A percentile compares a stretch with the other conserved stretches of the same genome.
Evolutionary conservation across 64 coral and sea anemone species (phyloP).

Genomic region (Stichodactyla mertensii): DNA sequence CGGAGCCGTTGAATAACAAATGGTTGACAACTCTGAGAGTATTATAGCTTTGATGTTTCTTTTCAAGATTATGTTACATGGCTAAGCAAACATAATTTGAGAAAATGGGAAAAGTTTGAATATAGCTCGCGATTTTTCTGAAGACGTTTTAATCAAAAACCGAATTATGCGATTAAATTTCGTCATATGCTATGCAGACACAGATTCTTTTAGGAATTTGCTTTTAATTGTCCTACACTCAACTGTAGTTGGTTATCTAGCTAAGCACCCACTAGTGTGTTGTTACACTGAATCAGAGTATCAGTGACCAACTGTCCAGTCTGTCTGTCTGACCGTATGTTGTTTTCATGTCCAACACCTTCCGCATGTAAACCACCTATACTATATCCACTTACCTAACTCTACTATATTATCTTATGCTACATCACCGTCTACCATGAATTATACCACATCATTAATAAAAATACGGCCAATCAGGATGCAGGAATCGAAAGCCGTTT

Average conservation of each 20-base stretch:
- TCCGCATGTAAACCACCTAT: background rate
- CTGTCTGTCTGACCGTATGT: no score
- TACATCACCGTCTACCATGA: no score
- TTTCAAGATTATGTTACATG: background rate
- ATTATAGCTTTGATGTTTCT: background rate
- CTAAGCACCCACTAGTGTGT: background rate
- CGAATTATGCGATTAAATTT: background rate
- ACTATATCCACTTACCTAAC: background rate
- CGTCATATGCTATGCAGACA: background rate
- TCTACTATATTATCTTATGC: background rate
- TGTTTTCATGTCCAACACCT: no score
- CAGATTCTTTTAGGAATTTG: background rate
- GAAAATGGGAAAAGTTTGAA: background rate
- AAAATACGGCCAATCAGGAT: no score
- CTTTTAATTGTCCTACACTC: background rate
- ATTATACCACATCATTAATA: no score
- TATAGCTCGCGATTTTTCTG: background rate
- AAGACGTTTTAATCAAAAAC: background rate
- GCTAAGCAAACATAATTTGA: background rate
- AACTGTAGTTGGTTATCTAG: background rate
- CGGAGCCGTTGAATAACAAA: background rate
- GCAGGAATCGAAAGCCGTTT: background rate
- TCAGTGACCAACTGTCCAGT: no score
- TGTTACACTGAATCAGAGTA: background rate
- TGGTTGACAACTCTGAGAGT: background rate